phyloP scores from a whole-genome alignment of 2,888 invertebrate genomes.

The Luperina testacea region DNA sequence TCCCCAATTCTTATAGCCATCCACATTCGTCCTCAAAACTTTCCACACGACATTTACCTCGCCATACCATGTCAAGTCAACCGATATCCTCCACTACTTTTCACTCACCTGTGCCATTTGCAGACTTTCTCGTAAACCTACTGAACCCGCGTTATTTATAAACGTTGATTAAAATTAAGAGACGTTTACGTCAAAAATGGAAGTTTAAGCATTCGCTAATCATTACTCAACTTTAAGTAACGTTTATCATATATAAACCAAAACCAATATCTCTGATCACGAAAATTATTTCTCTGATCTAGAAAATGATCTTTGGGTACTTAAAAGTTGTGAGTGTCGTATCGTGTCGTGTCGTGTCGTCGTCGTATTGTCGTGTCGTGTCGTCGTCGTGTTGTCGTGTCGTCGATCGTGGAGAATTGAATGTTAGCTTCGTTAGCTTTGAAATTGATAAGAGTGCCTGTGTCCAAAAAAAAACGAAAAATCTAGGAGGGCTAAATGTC shows the following conservation, averaged over 20 bases:
- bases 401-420: not conserved
- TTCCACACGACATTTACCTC: not conserved
- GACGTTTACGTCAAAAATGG: too few species aligned
- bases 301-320: not conserved
- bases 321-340: not conserved
- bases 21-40: not conserved
- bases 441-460: not conserved
- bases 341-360: too few species aligned
- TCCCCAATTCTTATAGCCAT: too few species aligned
- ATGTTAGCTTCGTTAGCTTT: not conserved
- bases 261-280: not conserved
- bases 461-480: not conserved
- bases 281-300: not conserved
- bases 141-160: not conserved
- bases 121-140: not conserved
- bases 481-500: not conserved
- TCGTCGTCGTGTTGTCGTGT: too few species aligned
- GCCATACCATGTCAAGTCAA: not conserved
- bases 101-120: not conserved
- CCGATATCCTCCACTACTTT: not conserved
- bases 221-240: too few species aligned
- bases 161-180: too few species aligned
- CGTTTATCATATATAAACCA: not conserved
- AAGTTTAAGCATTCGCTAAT: too few species aligned
- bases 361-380: too few species aligned